A percentile compares a stretch with the other conserved stretches of the same genome.
Evolutionary conservation across 2,797 vertebrate genomes (phyloP).

Genomic region (Chloroceryle amazona): DNA sequence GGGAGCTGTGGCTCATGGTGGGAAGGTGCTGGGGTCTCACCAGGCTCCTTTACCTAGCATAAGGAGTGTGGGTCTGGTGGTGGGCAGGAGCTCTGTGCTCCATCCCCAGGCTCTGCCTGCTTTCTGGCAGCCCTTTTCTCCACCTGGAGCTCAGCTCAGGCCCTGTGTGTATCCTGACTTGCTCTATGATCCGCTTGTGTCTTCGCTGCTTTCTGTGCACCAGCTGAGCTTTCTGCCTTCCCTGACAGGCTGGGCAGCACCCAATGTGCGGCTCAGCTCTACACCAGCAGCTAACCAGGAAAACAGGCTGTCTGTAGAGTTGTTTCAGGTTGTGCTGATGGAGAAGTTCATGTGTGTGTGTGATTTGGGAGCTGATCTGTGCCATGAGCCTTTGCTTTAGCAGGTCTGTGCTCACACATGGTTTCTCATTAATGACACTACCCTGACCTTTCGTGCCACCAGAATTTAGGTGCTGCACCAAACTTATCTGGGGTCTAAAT

Average conservation of each 20-base stretch:
- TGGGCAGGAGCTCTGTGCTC: not conserved
- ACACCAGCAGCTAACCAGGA: not conserved
- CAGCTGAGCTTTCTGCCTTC: not conserved
- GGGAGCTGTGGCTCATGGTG: rapidly evolving
- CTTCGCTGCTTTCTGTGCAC: rapidly evolving
- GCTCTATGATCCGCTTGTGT: not conserved
- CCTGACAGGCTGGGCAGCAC: not conserved
- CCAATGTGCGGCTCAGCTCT: not conserved
- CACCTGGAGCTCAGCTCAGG: not conserved
- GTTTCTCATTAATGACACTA: not conserved
- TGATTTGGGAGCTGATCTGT: not conserved
- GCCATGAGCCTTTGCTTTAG: not conserved
- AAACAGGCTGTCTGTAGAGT: not conserved
- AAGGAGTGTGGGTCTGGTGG: not conserved
- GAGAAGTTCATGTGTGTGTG: rapidly evolving
- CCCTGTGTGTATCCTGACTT: not conserved
- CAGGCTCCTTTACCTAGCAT: not conserved
- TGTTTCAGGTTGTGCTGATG: not conserved
- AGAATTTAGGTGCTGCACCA: constrained; percentile 32
- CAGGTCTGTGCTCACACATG: not conserved
- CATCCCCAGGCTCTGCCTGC: not conserved
- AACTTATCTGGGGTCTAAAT: constrained; percentile 65
- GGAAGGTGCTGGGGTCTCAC: not conserved
- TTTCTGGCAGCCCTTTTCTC: not conserved
- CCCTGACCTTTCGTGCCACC: constrained; percentile 33